Conservation (phyloP, 2,888 invertebrate genomes). For the Tipula confusa region DNA sequence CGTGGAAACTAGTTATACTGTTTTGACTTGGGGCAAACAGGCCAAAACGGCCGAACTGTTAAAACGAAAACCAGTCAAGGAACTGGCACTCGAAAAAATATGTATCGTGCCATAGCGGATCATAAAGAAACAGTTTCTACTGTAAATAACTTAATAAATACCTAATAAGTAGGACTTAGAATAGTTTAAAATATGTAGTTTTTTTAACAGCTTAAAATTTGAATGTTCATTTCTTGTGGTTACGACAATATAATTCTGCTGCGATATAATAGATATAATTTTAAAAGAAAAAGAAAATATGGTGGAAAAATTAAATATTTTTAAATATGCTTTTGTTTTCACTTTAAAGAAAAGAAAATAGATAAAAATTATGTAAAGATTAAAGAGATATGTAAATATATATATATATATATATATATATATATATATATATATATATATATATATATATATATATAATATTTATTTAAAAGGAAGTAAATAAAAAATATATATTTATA, state of each 20-base stretch:
- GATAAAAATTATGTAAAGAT: background rate
- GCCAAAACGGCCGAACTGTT: conserved; percentile 47
- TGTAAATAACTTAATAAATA: no score
- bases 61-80: conserved; percentile 38
- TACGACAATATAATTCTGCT: no score
- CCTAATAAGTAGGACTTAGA: no score
- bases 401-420: background rate
- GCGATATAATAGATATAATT: no score
- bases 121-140: conserved; percentile 80
- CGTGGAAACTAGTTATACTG: conserved; percentile 66
- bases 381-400: conserved; percentile 8
- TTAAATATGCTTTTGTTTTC: background rate
- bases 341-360: conserved; percentile 20
- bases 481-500: conserved; percentile 31
- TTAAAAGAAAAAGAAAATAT: background rate
- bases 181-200: no score
- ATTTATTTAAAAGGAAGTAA: conserved; percentile 32
- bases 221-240: no score
- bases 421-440: background rate
- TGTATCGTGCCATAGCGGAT: conserved; percentile 69
- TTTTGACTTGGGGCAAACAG: conserved; percentile 77
- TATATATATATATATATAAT: background rate
- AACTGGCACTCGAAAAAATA: conserved; percentile 53
- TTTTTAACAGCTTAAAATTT: no score
- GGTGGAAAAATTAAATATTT: background rate